Evolutionary conservation across 2,797 vertebrate genomes (phyloP).

Genomic region (Eidolon dupreanum): DNA sequence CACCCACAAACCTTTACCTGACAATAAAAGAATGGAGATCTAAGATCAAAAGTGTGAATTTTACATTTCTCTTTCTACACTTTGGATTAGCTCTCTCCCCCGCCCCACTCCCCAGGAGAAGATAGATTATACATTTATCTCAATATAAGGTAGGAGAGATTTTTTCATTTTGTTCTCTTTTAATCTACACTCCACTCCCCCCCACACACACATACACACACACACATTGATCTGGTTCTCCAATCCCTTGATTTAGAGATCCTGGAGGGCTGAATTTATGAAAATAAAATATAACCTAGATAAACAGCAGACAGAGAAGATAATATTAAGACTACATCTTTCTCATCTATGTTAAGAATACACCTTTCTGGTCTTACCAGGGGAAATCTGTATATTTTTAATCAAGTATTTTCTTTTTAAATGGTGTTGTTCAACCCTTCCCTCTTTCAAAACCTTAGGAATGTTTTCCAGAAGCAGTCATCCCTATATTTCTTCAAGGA

Average conservation of each 20-base stretch:
- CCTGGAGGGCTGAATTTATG: background rate
- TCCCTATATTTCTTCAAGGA: background rate
- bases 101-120: background rate
- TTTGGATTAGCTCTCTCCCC: background rate
- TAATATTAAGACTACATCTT: background rate
- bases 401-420: background rate
- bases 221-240: background rate
- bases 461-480: background rate
- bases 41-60: background rate
- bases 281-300: constrained; percentile 8
- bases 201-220: too few relatives aligned
- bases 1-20: background rate
- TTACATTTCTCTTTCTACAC: background rate
- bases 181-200: too few relatives aligned
- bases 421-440: background rate
- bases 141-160: background rate
- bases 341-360: background rate
- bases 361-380: background rate
- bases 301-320: background rate
- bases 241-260: background rate
- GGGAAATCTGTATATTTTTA: background rate
- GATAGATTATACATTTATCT: background rate
- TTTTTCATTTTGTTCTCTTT: background rate
- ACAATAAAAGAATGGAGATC: background rate
- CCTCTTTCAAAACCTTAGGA: background rate